phyloP scores from a whole-genome alignment of 2,797 vertebrate species.

The Muscicapa striata region DNA sequence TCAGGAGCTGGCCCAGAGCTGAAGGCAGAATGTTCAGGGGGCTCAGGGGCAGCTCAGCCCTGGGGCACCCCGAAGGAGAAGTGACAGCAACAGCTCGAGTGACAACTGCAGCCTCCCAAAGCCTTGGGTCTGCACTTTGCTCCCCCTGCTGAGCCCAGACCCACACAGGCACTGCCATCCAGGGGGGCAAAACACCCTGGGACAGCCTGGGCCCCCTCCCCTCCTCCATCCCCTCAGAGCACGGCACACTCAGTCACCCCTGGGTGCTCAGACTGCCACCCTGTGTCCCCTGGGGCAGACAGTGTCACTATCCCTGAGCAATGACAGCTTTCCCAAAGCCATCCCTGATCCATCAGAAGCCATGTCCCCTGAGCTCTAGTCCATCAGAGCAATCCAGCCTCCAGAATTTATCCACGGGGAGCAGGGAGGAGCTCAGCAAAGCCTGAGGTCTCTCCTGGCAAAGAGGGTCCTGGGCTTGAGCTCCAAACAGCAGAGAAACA shows the following conservation, averaged over 20 bases:
- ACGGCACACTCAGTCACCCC: neutral
- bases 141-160: neutral
- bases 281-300: neutral
- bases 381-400: neutral
- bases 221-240: neutral
- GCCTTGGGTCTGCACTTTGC: neutral
- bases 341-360: neutral
- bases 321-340: neutral
- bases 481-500: neutral
- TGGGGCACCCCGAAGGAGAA: rapidly evolving
- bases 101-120: neutral
- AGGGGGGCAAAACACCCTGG: rapidly evolving
- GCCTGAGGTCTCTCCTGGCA: neutral
- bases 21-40: neutral
- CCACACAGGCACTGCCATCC: neutral
- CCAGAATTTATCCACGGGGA: neutral
- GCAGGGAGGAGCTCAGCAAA: neutral
- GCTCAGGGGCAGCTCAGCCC: neutral
- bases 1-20: neutral
- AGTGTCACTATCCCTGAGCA: neutral
- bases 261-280: neutral
- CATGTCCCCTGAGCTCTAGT: no score
- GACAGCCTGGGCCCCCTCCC: neutral
- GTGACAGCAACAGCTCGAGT: rapidly evolving
- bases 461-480: neutral